These are phyloP conservation scores for Drosophila quinaria DNA, from an alignment of 2,888 invertebrate genomes.

Conservation along the genomic window DNA sequence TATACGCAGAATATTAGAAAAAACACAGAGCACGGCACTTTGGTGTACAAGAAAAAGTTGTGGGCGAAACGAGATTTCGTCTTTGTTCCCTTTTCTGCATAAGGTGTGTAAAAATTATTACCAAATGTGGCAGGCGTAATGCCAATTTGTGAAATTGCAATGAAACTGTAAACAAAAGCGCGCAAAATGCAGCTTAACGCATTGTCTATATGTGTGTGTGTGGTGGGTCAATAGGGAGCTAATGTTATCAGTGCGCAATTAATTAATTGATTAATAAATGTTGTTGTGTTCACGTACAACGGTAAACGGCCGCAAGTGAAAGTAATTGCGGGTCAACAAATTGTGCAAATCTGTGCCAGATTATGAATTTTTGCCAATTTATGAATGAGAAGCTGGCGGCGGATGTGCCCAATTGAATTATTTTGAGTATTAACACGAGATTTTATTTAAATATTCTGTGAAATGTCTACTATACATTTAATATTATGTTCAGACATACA, in stretches of 20 bases:
- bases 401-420: conserved; percentile 61
- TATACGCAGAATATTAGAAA: conserved; percentile 50
- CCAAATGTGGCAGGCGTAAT: conserved; percentile 14
- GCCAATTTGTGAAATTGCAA: conserved; percentile 24
- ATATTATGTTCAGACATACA: background rate
- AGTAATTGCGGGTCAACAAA: conserved; percentile 38
- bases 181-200: conserved; percentile 22
- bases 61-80: conserved; percentile 39
- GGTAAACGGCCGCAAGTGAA: conserved; percentile 37
- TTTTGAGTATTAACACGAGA: conserved; percentile 25
- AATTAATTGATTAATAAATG: conserved; percentile 42
- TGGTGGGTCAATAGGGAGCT: conserved; percentile 5
- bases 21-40: conserved; percentile 42
- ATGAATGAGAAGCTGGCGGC: conserved; percentile 31
- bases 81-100: conserved; percentile 15
- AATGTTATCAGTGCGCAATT: conserved; percentile 42
- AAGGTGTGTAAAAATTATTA: conserved; percentile 54
- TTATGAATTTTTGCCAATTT: conserved; percentile 38
- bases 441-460: conserved; percentile 10
- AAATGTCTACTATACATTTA: background rate
- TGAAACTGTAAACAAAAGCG: conserved; percentile 43
- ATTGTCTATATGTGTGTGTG: conserved; percentile 4
- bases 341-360: conserved; percentile 25
- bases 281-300: conserved; percentile 9
- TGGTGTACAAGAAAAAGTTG: conserved; percentile 57